Evolutionary conservation across 2,888 invertebrate species (phyloP).

Genomic region (Petrophora chlorosata): DNA sequence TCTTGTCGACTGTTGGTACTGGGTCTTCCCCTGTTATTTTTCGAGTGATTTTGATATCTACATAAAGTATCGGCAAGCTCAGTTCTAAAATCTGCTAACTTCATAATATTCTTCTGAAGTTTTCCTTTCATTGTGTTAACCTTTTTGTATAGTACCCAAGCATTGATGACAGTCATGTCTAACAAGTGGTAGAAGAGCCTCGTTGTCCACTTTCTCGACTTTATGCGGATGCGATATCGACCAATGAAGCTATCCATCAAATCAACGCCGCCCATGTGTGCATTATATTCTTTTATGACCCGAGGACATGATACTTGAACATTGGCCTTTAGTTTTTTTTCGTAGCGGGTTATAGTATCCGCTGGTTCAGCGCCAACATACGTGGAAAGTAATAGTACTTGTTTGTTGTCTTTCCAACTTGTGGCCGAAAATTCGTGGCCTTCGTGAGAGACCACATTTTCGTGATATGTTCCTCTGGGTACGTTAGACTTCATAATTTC

Average conservation of each 20-base stretch:
- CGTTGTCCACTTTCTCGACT: constrained; percentile 33
- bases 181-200: constrained; percentile 51
- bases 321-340: constrained; percentile 45
- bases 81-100: constrained; percentile 47
- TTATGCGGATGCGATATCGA: constrained; percentile 41
- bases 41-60: constrained; percentile 1
- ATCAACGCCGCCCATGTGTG: constrained; percentile 54
- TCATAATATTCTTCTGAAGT: constrained; percentile 42
- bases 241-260: constrained; percentile 39
- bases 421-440: constrained; percentile 38
- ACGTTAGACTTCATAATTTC: constrained; percentile 43
- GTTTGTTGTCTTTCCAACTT: constrained; percentile 50
- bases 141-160: constrained; percentile 49
- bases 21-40: constrained; percentile 1
- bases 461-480: constrained; percentile 45
- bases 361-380: constrained; percentile 50
- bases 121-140: constrained; percentile 44
- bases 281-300: constrained; percentile 47
- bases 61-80: constrained; percentile 43
- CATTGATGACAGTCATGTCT: constrained; percentile 49
- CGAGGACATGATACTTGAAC: constrained; percentile 42
- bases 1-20: constrained; percentile 5
- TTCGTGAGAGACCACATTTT: constrained; percentile 45
- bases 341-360: constrained; percentile 34
- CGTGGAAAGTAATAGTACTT: constrained; percentile 41